A percentile compares a stretch with the other conserved stretches of the same genome.
Conservation (phyloP, 1,140 invertebrate genomes). For the Philotrypesis tridentata region DNA sequence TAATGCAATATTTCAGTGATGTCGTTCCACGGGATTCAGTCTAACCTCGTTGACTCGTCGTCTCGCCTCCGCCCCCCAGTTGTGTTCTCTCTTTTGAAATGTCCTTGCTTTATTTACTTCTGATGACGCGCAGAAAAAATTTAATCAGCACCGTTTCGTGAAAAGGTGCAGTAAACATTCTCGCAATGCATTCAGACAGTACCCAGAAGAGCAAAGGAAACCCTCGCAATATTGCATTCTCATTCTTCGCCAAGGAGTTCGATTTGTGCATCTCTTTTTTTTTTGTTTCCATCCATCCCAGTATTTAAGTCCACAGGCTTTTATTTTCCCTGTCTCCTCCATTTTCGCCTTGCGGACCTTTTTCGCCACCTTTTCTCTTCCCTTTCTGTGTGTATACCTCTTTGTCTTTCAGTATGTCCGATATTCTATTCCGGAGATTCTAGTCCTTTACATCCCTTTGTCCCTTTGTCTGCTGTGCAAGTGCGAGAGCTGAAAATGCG, state of each 20-base stretch:
- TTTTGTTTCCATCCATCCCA: neutral
- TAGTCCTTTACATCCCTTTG: neutral
- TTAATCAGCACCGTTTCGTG: neutral
- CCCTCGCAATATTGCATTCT: neutral
- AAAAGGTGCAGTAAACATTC: neutral
- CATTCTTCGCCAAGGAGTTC: neutral
- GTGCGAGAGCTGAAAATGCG: slow-evolving; percentile 1
- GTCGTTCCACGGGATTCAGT: neutral
- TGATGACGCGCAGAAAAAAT: no score
- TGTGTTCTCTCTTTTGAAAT: no score
- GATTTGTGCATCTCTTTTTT: neutral
- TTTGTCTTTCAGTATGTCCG: neutral
- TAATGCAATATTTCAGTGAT: neutral
- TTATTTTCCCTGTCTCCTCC: neutral
- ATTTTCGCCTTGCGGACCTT: neutral
- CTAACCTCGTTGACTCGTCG: neutral
- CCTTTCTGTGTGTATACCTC: neutral
- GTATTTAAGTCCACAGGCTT: neutral
- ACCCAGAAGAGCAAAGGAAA: neutral
- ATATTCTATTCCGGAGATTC: neutral
- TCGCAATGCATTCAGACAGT: neutral
- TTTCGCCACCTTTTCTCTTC: neutral
- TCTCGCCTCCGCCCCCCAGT: no score
- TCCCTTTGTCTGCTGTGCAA: neutral
- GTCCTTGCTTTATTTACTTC: neutral